Conservation (phyloP, 2,797 vertebrate species). For the Philypnodon macrostomus region DNA sequence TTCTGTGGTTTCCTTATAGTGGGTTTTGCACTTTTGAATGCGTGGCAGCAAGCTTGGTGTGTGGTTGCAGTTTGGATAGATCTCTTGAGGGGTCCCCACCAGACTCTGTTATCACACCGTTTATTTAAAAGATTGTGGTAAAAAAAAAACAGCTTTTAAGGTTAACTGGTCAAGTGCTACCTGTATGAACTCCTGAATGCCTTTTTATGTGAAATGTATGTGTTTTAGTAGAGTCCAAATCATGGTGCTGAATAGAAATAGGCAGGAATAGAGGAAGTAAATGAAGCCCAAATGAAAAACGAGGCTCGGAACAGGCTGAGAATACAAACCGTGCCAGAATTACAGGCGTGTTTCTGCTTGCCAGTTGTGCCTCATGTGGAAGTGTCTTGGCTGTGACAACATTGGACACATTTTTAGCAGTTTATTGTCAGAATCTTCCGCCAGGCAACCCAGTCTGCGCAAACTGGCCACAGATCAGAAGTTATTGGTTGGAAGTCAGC, state of each 20-base stretch:
- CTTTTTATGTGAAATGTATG: too few relatives aligned
- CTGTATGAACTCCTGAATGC: background rate
- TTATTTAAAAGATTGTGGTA: constrained; percentile 24
- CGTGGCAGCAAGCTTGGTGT: constrained; percentile 42
- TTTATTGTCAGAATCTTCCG: constrained; percentile 61
- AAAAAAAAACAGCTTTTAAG: constrained; percentile 34
- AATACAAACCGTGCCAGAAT: constrained; percentile 50
- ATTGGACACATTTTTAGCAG: constrained; percentile 57
- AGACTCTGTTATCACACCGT: constrained; percentile 21
- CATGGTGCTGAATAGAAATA: constrained; percentile 1
- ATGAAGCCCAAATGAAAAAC: constrained; percentile 11
- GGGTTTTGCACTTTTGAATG: constrained; percentile 39
- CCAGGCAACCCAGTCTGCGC: constrained; percentile 53
- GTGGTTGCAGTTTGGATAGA: constrained; percentile 24
- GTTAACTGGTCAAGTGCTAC: constrained; percentile 35
- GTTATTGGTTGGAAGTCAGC: constrained; percentile 58
- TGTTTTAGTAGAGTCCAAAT: constrained; percentile 7
- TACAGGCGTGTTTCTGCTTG: constrained; percentile 43
- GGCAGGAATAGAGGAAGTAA: constrained; percentile 7
- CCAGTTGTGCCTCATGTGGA: constrained; percentile 67
- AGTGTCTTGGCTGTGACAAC: constrained; percentile 45
- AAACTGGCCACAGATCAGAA: constrained; percentile 52
- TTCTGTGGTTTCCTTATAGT: constrained; percentile 11
- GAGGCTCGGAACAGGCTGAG: constrained; percentile 39
- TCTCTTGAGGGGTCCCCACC: constrained; percentile 28